Evolutionary conservation across 2,888 invertebrate species (phyloP).

Genomic region (Galeruca laticollis): DNA sequence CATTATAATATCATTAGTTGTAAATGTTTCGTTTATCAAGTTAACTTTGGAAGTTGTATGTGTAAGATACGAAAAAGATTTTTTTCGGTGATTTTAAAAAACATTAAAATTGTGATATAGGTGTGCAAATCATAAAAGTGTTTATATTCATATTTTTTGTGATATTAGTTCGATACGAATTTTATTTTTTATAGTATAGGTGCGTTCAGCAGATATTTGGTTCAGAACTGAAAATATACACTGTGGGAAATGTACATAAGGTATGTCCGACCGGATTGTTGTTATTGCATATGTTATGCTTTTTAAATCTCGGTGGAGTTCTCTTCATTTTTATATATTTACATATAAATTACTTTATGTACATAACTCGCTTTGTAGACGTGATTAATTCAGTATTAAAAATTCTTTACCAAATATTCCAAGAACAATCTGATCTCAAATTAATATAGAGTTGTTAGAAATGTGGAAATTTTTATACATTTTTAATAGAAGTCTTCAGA

Average conservation of each 20-base stretch:
- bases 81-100: slow-evolving; percentile 33
- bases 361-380: slow-evolving; percentile 20
- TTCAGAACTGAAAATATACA: slow-evolving; percentile 37
- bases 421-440: slow-evolving; percentile 43
- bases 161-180: slow-evolving; percentile 53
- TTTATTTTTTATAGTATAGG: slow-evolving; percentile 43
- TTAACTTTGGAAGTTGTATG: slow-evolving; percentile 31
- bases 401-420: slow-evolving; percentile 38
- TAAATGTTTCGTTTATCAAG: slow-evolving; percentile 33
- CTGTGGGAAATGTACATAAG: slow-evolving; percentile 4
- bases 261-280: slow-evolving; percentile 1
- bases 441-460: slow-evolving; percentile 37
- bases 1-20: slow-evolving; percentile 36
- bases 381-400: slow-evolving; percentile 41
- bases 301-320: background rate
- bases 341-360: slow-evolving; percentile 5
- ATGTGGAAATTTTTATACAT: slow-evolving; percentile 43
- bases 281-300: slow-evolving; percentile 28
- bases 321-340: background rate
- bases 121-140: slow-evolving; percentile 37
- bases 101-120: slow-evolving; percentile 37
- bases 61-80: slow-evolving; percentile 27
- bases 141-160: slow-evolving; percentile 47
- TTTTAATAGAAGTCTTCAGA: slow-evolving; percentile 38
- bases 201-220: slow-evolving; percentile 35